Evolutionary conservation across 2,113 vertebrate genomes (phyloP).

Genomic region (Gobio gobio): DNA sequence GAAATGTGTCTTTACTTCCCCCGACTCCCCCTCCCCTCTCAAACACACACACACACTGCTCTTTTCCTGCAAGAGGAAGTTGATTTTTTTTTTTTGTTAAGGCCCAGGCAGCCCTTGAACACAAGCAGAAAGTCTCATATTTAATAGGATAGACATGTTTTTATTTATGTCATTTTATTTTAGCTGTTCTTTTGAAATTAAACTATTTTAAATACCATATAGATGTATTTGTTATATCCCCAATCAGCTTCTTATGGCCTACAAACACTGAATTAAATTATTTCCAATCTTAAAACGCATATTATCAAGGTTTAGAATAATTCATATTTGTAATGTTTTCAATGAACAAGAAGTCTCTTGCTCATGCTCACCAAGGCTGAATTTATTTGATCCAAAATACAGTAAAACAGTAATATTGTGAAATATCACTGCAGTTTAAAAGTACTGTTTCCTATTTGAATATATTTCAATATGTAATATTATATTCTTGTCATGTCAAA

Average conservation of each 20-base stretch:
- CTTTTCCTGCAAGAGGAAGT: not conserved
- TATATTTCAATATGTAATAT: too few relatives aligned
- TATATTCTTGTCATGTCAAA: too few relatives aligned
- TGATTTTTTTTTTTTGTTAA: not conserved
- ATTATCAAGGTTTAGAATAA: too few relatives aligned
- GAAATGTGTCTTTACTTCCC: not conserved
- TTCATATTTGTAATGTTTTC: too few relatives aligned
- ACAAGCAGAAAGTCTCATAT: not conserved
- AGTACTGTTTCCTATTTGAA: too few relatives aligned
- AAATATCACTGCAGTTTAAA: too few relatives aligned
- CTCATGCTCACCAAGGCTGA: too few relatives aligned
- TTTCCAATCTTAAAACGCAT: too few relatives aligned
- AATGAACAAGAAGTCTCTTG: too few relatives aligned
- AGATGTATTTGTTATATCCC: not conserved
- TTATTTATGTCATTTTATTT: not conserved
- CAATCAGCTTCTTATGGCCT: too few relatives aligned
- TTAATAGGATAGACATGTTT: not conserved
- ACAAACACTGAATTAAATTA: too few relatives aligned
- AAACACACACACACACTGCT: not conserved
- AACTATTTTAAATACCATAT: not conserved
- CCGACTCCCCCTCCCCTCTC: too few relatives aligned
- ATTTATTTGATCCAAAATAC: not conserved
- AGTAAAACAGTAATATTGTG: not conserved
- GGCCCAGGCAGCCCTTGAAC: not conserved
- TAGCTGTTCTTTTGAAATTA: not conserved